Evolutionary conservation across 2,797 vertebrate genomes (phyloP), one percentile per base, ranked within the genome.

Genomic region (Pteropus rufus): DNA sequence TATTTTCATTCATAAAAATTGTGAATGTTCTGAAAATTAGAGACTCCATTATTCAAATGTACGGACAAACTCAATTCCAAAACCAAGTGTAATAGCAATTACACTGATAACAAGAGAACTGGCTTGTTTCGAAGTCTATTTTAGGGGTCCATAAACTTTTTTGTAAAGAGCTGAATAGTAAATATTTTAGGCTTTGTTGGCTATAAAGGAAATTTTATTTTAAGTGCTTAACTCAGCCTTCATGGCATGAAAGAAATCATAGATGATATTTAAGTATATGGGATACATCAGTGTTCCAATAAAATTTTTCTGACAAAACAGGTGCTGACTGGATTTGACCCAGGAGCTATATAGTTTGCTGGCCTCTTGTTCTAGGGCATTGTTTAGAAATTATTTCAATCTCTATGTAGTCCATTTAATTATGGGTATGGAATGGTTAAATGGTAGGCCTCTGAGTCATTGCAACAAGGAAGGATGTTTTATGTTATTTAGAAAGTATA

Each of bases 1-100:
- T 24, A 86, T 90, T 91, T 88, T 92, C n/a, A 93, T 26, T 86
- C 85, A 75, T 76, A 34, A 77, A 76, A 86, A 79, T 62, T 76
- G 8, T 89, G 39, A 52, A 64, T 83, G 29, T 15, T 83, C 26
- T 56, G 70, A 65, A 79, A 94, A 86, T 36, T 65, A 85, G 62
- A 86, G 41, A 84, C 2, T 44, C 54, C 29, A 75, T 14, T 72
- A 72, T 93, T 93, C 6, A 84, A 81, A 34, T 76, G 67, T 46
- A 52, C 34, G 49, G 65, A 69, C 11, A 86, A 76, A 80, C 46
- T 82, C 62, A 69, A 29, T 56, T 52, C 49, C 56, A 36, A 89
- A 85, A 85, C 49, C 24, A 94, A 75, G 76, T 93, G 12, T 75
- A 49, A 49, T 11, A 65, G 36, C 70, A 75, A 10, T 88, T 70